Evolutionary conservation across 2,113 vertebrate genomes (phyloP), one percentile per base, ranked within the genome.

Genomic region (Colinus virginianus): DNA sequence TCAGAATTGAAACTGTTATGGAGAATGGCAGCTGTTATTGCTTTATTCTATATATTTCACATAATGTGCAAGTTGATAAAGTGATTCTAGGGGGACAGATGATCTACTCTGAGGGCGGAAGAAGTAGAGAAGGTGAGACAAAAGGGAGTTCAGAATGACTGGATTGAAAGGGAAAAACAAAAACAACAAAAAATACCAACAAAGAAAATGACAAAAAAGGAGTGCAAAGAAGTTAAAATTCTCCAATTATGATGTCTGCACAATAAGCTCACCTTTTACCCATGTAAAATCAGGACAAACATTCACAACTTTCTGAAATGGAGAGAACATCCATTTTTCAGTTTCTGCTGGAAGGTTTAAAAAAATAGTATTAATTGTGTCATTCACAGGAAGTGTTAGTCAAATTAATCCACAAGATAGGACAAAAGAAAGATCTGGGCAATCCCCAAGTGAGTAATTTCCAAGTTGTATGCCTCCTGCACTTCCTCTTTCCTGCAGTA

Each of bases 101-200:
- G 53, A 3, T 30, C 36, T 62, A 86, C 72, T 64, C 3, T 4
- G 26, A 42, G 45, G 13, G 18, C 63, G 13, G 26, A 74, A 88
- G 43, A 55, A 75, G 9, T 45, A 64, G 4, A 12, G 45, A 45
- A 51, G 9, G 3, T 20, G 23, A 53, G 18, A 40, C 3, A 58
- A 2, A 6, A 74, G 2, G 16, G 11, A 56, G 13, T 4, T 86
- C 7, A 6, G 3, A 4, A 32, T 22, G 3, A 3, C 9, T 46
- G 14, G 36, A 66, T 16, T 25, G 76, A 51, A 63, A 11, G 3
- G 3, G 2, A 34, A 87, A 92, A 9, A 48, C 3, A 78, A 36
- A 36, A 2, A 58, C 66, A 49, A 49, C 9, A 23, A 49, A 49
- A 23, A 49, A 40, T 40, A 40, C 40, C 40, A 40, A 48, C 5